Evolutionary conservation across 2,113 vertebrate genomes (phyloP).

Genomic region (Sphaerodactylus townsendi): DNA sequence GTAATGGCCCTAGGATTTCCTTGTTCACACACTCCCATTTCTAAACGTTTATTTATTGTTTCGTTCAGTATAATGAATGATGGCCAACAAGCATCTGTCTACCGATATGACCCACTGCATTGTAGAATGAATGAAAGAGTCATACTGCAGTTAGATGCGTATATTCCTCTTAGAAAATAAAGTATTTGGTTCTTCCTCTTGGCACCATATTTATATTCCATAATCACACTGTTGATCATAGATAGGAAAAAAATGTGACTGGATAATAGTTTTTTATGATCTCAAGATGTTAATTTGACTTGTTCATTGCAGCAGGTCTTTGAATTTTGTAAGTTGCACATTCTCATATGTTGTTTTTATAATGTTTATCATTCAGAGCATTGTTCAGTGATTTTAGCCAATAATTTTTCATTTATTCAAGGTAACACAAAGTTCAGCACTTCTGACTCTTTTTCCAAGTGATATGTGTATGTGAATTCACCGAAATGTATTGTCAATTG

Average conservation of each 20-base stretch:
- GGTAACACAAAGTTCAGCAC: neutral
- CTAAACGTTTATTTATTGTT: too few species aligned
- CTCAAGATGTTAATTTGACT: neutral
- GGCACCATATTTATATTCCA: neutral
- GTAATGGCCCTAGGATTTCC: neutral
- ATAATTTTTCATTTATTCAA: neutral
- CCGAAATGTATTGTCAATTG: neutral
- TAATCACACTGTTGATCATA: neutral
- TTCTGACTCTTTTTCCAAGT: neutral
- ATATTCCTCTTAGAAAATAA: neutral
- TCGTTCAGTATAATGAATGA: too few species aligned
- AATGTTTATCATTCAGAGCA: neutral
- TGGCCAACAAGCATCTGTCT: too few species aligned
- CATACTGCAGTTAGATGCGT: neutral
- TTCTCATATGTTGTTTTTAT: neutral
- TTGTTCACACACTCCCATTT: too few species aligned
- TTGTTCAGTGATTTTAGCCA: neutral
- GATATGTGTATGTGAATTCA: neutral
- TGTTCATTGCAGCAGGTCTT: neutral
- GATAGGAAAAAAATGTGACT: neutral
- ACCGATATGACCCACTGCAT: neutral
- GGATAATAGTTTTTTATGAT: neutral
- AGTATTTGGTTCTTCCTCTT: neutral
- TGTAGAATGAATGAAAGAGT: neutral
- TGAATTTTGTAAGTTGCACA: neutral